Base-by-base conservation (phyloP, 1,140 invertebrate genomes). In the Drosophila kurseongensis region DNA sequence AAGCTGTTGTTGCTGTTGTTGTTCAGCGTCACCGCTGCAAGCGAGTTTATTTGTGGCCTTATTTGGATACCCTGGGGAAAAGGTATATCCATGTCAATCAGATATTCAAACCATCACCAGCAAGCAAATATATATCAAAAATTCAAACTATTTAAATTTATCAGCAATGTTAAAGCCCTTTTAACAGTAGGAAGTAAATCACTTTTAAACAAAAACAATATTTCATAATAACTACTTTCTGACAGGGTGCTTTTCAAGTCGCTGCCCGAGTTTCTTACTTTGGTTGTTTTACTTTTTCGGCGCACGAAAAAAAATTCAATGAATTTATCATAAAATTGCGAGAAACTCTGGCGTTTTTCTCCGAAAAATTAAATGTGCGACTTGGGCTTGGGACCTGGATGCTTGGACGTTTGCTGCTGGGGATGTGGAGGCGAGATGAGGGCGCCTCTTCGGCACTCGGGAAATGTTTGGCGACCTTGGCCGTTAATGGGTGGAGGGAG, bases 311-410 rank as follows among this genome's bases (percentile, higher is more conserved):
- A 80, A 82, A 91, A 89, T 91, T 90, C 85, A 79, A 72, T 91
- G 85, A 91, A 91, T 91, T 91, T 82, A 86, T 91, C 81, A 84
- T 88, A 79, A 88, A 91, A 91, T 91, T 91, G 85, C 90, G 82
- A 91, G 90, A 91, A 91, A 91, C 82, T 80, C 72, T 68, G 80
- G 69, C 77, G 80, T 81, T 90, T 91, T 91, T 91, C 90, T 75
- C 51, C 59, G 90, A 91, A 91, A 91, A 86, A 84, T 82, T 66
- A 88, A 73, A 81, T 73, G 66, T 71, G 74, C 50, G 59, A 78
- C 50, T 66, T 38, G 60, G 50, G 58, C 62, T 41, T 41, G 55
- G 12, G 48, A 69, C 67, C 42, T 61, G 42, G 47, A 41, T 51
- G 56, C 5, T 56, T 8, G 23, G 23, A 4, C 6, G 41, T 13